Base-by-base conservation (phyloP, 2,888 invertebrate genomes). In the Epirrita christyi region DNA sequence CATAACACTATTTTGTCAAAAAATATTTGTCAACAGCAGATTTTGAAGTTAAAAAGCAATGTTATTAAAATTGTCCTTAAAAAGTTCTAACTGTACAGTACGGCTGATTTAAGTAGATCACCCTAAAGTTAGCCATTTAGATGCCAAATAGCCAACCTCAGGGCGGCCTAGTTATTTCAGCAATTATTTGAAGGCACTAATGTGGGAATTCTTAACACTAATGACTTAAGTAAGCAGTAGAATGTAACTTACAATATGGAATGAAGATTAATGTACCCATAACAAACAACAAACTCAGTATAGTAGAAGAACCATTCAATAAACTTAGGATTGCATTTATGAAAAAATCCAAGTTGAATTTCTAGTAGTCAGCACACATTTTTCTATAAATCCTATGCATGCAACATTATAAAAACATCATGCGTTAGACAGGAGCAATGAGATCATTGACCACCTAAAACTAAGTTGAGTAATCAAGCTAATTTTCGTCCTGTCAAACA, bases 211-310 rank as follows among this genome's bases (percentile, higher is more conserved):
- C 68, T 69, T 70, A 69, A 68, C 38, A 67, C 53, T 72, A 72
- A 70, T 71, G 69, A 72, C 72, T 73, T 68, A 69, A 58, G 46
- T 57, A 58, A 62, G 38, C 44, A 40, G 42, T 27, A 43, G n/a
- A 45, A 48, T 46, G 54, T 46, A 37, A 60, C 57, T 59, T 55
- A 63, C 11, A 10, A 36, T 75, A 81, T 68, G 81, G 81, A 86
- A 86, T 85, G 78, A 85, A 80, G 76, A 84, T 81, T 78, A 74
- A 63, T 52, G 13, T 53, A 58, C 65, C 59, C 51, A 61, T 66
- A 57, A 64, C 34, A 62, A 64, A 62, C 41, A n/a, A 11, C 11
- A 6, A 21, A 38, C 28, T 6, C 13, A 34, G 8, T 44, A 27
- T 38, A 21, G 5, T 15, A 44, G 15, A 7, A 8, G 7, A 38